Evolutionary conservation across 1,140 invertebrate genomes (phyloP).

Genomic region (Acromyrmex heyeri): DNA sequence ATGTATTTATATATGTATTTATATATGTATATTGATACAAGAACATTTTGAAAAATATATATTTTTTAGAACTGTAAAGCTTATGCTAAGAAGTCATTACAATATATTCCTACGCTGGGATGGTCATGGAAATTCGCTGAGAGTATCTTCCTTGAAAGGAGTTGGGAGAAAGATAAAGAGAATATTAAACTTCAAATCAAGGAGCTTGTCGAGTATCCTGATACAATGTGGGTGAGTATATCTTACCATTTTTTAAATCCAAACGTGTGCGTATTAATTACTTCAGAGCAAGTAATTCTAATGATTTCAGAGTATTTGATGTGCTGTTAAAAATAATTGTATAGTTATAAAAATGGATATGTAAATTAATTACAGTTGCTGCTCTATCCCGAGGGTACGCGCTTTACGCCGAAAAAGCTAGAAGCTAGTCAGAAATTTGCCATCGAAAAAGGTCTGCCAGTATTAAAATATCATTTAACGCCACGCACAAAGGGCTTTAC

Average conservation of each 20-base stretch:
- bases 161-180: conserved; percentile 95
- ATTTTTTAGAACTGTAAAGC: conserved; percentile 95
- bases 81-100: conserved; percentile 96
- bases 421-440: conserved; percentile 96
- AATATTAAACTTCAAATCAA: conserved; percentile 93
- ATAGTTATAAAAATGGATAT: neutral
- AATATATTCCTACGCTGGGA: conserved; percentile 96
- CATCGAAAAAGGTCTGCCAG: conserved; percentile 93
- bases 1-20: neutral
- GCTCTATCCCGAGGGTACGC: conserved; percentile 97
- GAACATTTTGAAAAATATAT: conserved; percentile 6
- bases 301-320: conserved; percentile 48
- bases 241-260: conserved; percentile 11
- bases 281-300: neutral
- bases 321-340: conserved; percentile 20
- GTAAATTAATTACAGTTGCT: conserved; percentile 90
- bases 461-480: conserved; percentile 95
- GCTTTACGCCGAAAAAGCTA: conserved; percentile 96
- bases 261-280: neutral
- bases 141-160: conserved; percentile 96
- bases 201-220: conserved; percentile 94
- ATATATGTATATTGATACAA: neutral
- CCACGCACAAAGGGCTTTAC: conserved; percentile 97
- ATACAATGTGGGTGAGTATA: conserved; percentile 93
- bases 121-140: conserved; percentile 98